Percentiles rank a stretch among this genome's conserved stretches.
Evolutionary conservation across 2,888 invertebrate species (phyloP).

Genomic region (Cartodere bifasciata): DNA sequence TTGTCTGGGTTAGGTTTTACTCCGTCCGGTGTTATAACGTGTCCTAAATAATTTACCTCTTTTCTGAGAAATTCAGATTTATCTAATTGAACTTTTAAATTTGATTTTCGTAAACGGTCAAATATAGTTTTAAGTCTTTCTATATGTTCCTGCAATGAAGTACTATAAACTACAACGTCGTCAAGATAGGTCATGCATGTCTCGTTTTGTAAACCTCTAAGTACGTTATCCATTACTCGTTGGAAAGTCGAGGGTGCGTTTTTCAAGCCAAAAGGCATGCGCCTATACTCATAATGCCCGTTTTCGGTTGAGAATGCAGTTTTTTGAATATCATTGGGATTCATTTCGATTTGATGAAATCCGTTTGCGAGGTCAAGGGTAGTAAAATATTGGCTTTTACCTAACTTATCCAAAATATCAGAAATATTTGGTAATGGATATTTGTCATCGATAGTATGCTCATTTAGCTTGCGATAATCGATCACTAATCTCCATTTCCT

Average conservation of each 20-base stretch:
- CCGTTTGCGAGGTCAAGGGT: constrained; percentile 1
- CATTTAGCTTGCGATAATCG: constrained; percentile 12
- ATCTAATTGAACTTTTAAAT: constrained; percentile 8
- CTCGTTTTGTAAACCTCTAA: neutral
- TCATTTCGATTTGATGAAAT: constrained; percentile 1
- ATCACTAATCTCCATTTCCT: too few relatives aligned
- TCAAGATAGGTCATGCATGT: neutral
- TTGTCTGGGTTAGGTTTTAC: constrained; percentile 10
- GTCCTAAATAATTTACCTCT: constrained; percentile 8
- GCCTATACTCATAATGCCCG: neutral
- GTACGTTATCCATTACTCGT: constrained; percentile 7
- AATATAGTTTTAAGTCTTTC: constrained; percentile 2
- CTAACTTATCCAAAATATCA: constrained; percentile 16
- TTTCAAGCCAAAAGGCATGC: neutral
- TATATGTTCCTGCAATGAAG: constrained; percentile 5
- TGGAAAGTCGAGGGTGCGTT: constrained; percentile 5
- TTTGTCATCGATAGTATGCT: constrained; percentile 14
- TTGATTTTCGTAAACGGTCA: constrained; percentile 2
- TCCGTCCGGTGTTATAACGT: constrained; percentile 9
- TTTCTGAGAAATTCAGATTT: constrained; percentile 7
- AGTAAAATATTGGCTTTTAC: constrained; percentile 7
- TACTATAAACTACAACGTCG: constrained; percentile 2
- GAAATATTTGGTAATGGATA: constrained; percentile 16
- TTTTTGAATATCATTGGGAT: neutral
- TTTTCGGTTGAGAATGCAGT: constrained; percentile 4